Percentiles rank a stretch among this genome's conserved stretches.
These are phyloP conservation scores for Ephestia elutella DNA, from an alignment of 1,140 invertebrate genomes.

Conservation along the genomic window DNA sequence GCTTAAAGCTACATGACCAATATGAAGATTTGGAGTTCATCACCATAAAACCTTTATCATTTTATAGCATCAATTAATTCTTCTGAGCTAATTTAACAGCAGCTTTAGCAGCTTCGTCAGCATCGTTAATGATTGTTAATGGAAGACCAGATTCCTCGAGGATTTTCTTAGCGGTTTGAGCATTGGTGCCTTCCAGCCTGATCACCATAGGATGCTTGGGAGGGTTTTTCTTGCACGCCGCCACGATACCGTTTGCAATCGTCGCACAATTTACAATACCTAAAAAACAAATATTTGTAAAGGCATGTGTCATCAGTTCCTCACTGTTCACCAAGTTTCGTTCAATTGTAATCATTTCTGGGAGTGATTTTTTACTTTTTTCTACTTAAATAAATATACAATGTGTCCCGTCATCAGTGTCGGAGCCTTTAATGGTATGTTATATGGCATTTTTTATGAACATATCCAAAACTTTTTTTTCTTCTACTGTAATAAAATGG, in stretches of 20 bases:
- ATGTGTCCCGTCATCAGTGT: too few relatives aligned
- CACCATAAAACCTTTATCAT: background rate
- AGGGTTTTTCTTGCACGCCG: conserved; percentile 87
- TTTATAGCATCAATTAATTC: background rate
- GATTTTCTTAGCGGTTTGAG: conserved; percentile 79
- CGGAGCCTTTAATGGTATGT: too few relatives aligned
- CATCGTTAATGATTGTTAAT: conserved; percentile 86
- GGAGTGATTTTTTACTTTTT: too few relatives aligned
- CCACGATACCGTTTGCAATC: conserved; percentile 95
- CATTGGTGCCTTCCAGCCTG: conserved; percentile 90
- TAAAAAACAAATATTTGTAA: conserved; percentile 28
- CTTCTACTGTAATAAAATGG: too few relatives aligned
- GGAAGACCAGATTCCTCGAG: conserved; percentile 87
- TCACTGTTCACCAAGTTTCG: too few relatives aligned
- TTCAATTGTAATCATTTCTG: too few relatives aligned
- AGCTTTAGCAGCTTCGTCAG: conserved; percentile 94
- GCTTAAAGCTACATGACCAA: too few relatives aligned
- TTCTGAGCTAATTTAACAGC: conserved; percentile 77
- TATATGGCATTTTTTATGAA: too few relatives aligned
- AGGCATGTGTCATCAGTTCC: too few relatives aligned
- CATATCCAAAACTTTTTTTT: too few relatives aligned
- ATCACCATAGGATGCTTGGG: conserved; percentile 93
- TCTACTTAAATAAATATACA: too few relatives aligned
- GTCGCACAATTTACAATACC: conserved; percentile 97
- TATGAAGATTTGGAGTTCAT: background rate